Evolutionary conservation across 1,140 invertebrate genomes (phyloP).

Genomic region (Drosophila nikananu): DNA sequence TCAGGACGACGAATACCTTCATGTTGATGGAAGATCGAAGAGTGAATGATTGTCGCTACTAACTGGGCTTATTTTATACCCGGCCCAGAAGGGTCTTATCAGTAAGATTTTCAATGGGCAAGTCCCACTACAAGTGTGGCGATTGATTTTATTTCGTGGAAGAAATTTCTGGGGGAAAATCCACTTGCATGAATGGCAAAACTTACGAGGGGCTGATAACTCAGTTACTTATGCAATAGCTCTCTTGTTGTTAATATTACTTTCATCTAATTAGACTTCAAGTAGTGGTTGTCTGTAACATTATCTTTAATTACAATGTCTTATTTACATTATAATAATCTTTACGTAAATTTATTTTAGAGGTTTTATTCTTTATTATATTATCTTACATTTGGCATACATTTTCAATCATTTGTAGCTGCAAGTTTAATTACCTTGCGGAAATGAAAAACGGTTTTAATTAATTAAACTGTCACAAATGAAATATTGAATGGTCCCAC

Average conservation of each 20-base stretch:
- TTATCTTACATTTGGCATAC: too few species aligned
- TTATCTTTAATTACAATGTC: neutral
- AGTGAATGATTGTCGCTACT: slow-evolving; percentile 39
- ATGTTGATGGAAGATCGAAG: slow-evolving; percentile 47
- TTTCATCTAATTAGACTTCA: too few species aligned
- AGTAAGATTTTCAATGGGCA: neutral
- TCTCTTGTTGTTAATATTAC: neutral
- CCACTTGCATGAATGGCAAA: neutral
- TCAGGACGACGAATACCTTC: slow-evolving; percentile 67
- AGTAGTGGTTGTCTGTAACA: neutral
- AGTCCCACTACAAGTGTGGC: neutral
- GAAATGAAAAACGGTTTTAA: too few species aligned
- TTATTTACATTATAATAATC: neutral
- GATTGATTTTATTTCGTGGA: slow-evolving; percentile 2
- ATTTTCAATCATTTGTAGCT: too few species aligned
- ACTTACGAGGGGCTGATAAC: neutral
- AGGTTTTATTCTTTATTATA: too few species aligned
- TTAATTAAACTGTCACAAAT: too few species aligned
- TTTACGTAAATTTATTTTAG: too few species aligned
- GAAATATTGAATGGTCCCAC: too few species aligned
- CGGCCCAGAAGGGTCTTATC: slow-evolving; percentile 11
- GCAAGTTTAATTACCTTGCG: too few species aligned
- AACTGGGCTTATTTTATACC: neutral
- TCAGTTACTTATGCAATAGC: neutral
- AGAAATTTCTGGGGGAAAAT: slow-evolving; percentile 5